Evolutionary conservation across 1,140 invertebrate species (phyloP).

Genomic region (Ephestia elutella): DNA sequence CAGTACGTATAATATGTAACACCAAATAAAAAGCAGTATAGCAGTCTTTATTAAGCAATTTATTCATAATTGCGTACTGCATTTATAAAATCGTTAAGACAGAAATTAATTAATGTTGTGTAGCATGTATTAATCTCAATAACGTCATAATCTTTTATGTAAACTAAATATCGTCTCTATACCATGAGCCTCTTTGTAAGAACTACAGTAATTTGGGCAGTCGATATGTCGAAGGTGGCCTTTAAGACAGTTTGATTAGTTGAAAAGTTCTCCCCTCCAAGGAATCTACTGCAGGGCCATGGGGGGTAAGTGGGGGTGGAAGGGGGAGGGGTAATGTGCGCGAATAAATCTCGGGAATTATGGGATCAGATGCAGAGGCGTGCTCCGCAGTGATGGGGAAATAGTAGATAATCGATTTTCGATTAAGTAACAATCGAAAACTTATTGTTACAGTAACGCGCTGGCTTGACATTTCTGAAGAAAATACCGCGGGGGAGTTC

Average conservation of each 20-base stretch:
- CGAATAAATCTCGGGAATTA: conserved; percentile 27
- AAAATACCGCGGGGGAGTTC: too few species aligned
- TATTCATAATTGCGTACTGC: too few species aligned
- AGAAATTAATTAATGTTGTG: too few species aligned
- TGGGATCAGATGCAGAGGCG: conserved; percentile 17
- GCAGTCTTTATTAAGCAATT: too few species aligned
- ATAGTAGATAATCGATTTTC: conserved; percentile 1
- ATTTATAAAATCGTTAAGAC: too few species aligned
- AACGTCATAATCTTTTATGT: background rate
- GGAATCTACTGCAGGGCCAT: conserved; percentile 8
- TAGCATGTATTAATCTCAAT: too few species aligned
- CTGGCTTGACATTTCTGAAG: background rate
- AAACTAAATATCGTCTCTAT: background rate
- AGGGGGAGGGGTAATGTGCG: conserved; percentile 3
- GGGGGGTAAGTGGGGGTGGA: background rate
- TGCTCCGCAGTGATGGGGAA: background rate
- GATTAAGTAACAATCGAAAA: background rate
- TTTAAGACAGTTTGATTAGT: conserved; percentile 64
- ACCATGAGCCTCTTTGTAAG: background rate
- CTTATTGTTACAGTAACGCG: background rate
- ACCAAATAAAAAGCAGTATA: too few species aligned
- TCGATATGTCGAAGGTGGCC: conserved; percentile 46
- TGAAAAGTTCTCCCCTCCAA: conserved; percentile 38
- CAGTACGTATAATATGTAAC: too few species aligned
- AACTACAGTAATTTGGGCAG: conserved; percentile 41